These are phyloP conservation scores for Cettia cetti DNA, from an alignment of 2,113 vertebrate genomes.

Conservation along the genomic window DNA sequence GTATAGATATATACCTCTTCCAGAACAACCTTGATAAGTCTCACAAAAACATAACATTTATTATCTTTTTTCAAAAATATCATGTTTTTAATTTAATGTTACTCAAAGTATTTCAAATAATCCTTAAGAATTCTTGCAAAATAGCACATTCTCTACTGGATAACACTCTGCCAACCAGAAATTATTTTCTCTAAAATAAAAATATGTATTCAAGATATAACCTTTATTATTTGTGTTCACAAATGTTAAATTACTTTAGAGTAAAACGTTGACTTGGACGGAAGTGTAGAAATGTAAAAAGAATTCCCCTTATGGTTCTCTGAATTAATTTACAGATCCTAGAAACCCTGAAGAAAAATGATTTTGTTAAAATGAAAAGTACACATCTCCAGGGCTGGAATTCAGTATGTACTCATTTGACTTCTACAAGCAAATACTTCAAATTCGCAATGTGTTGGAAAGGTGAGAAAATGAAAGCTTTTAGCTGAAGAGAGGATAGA, in stretches of 20 bases:
- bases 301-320: neutral
- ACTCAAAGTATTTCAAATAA: neutral
- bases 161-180: neutral
- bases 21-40: neutral
- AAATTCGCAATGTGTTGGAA: neutral
- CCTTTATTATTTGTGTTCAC: neutral
- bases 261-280: neutral
- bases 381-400: neutral
- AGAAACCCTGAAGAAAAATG: neutral
- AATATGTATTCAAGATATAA: neutral
- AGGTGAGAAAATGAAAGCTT: neutral
- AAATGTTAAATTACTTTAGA: neutral
- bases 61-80: neutral
- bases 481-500: neutral
- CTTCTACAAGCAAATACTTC: neutral
- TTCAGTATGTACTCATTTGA: neutral
- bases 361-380: neutral
- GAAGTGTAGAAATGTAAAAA: neutral
- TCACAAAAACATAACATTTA: neutral
- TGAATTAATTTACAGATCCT: conserved; percentile 5
- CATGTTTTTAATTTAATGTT: neutral
- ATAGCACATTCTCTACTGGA: neutral
- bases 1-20: neutral
- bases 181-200: neutral
- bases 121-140: neutral